Percentiles rank a stretch among this genome's conserved stretches.
These are phyloP conservation scores for Parapsyche elsis DNA, from an alignment of 1,140 invertebrate genomes.

Conservation along the genomic window DNA sequence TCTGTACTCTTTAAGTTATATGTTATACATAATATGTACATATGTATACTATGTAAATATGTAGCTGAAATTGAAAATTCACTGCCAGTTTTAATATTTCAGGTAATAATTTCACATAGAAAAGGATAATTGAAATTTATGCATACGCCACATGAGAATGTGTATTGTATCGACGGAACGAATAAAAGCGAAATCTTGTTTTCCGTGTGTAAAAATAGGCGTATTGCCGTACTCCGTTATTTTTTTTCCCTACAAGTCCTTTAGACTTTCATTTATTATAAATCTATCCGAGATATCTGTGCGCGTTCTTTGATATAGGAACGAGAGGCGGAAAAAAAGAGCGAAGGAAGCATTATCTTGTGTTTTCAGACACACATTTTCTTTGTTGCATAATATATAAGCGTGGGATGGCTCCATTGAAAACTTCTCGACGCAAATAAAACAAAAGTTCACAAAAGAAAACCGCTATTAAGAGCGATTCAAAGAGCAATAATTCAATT, in stretches of 20 bases:
- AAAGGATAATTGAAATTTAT: too few species aligned
- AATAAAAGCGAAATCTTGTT: conserved; percentile 17
- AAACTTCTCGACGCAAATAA: conserved; percentile 12
- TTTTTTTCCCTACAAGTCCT: neutral
- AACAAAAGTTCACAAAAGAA: conserved; percentile 31
- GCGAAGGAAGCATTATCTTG: conserved; percentile 20
- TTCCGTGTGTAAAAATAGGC: neutral
- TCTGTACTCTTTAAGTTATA: too few species aligned
- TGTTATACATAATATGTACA: too few species aligned
- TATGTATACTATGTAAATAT: too few species aligned
- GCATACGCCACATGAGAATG: neutral
- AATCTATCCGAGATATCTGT: conserved; percentile 23
- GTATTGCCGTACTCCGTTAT: neutral
- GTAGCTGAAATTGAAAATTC: too few species aligned
- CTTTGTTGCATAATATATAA: conserved; percentile 34
- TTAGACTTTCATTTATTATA: conserved; percentile 20
- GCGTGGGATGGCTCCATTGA: conserved; percentile 24
- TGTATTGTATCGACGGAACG: neutral
- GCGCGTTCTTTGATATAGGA: conserved; percentile 18
- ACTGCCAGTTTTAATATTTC: too few species aligned
- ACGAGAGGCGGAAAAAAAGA: neutral
- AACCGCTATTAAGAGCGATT: conserved; percentile 28
- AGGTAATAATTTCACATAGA: too few species aligned
- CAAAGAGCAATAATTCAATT: conserved; percentile 28
- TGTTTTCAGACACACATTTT: conserved; percentile 28